Evolutionary conservation across 2,113 vertebrate species (phyloP).

Genomic region (Stigmatopora argus): DNA sequence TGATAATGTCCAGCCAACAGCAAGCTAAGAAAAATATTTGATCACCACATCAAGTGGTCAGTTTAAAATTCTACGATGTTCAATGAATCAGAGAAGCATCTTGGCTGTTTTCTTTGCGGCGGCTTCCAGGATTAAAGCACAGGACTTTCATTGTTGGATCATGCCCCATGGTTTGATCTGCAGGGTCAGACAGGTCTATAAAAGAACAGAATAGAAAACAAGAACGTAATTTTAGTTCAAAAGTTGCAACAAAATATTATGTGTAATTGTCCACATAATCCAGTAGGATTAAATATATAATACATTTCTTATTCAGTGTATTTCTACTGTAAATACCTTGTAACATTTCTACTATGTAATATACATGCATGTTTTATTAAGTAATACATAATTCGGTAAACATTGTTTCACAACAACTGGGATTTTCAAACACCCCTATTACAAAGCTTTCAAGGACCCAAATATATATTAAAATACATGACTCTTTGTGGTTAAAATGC

Average conservation of each 20-base stretch:
- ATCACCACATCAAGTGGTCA: conserved; percentile 33
- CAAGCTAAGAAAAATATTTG: conserved; percentile 34
- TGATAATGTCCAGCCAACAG: conserved; percentile 38
- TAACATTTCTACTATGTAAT: too few relatives aligned
- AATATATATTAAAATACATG: too few relatives aligned
- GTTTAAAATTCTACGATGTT: conserved; percentile 24
- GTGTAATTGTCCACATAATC: neutral
- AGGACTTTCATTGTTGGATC: conserved; percentile 42
- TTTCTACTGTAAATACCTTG: neutral
- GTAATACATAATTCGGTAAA: too few relatives aligned
- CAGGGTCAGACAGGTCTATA: conserved; percentile 11
- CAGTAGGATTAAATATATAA: neutral
- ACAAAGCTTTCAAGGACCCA: too few relatives aligned
- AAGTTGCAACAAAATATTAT: neutral
- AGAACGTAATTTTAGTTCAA: neutral
- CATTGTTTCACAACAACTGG: too few relatives aligned
- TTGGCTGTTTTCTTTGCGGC: conserved; percentile 53
- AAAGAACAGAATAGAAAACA: conserved; percentile 25
- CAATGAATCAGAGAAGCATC: conserved; percentile 45
- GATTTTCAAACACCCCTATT: too few relatives aligned
- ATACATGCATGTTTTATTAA: too few relatives aligned
- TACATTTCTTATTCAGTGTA: neutral
- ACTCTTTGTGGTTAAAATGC: too few relatives aligned
- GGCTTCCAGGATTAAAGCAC: conserved; percentile 59
- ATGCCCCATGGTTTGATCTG: conserved; percentile 46